phyloP scores from a whole-genome alignment of 1,140 invertebrate species.

The Trichonephila inaurata region DNA sequence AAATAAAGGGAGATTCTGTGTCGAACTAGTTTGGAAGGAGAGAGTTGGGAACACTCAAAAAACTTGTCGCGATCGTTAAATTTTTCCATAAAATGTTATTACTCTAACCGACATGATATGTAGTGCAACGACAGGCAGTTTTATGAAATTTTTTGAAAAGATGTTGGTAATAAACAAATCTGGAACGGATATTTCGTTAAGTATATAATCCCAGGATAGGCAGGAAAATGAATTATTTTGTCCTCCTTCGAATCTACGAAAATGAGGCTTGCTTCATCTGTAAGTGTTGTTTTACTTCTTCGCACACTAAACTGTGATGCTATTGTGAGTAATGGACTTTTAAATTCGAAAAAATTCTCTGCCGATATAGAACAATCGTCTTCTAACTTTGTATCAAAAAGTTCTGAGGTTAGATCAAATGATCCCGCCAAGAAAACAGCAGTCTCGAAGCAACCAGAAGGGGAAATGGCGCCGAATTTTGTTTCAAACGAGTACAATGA shows the following conservation, averaged over 20 bases:
- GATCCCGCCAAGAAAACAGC: not conserved
- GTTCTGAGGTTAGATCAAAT: not conserved
- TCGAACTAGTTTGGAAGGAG: not conserved
- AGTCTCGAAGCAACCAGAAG: not conserved
- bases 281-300: not conserved
- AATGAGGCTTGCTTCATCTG: not conserved
- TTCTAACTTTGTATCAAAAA: not conserved
- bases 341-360: not conserved
- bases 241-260: not conserved
- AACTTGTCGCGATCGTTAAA: not conserved
- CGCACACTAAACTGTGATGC: not conserved
- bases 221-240: not conserved
- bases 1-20: not conserved
- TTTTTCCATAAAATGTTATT: not conserved
- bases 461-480: slow-evolving; percentile 14
- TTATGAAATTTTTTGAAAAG: not conserved
- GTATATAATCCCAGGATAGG: not conserved
- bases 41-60: not conserved
- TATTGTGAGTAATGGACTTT: not conserved
- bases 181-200: not conserved
- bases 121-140: no score
- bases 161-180: not conserved
- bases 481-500: slow-evolving; percentile 21
- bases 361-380: not conserved
- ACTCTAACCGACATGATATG: not conserved